phyloP scores from a whole-genome alignment of 2,797 vertebrate genomes.

The Acanthurus lineatus region DNA sequence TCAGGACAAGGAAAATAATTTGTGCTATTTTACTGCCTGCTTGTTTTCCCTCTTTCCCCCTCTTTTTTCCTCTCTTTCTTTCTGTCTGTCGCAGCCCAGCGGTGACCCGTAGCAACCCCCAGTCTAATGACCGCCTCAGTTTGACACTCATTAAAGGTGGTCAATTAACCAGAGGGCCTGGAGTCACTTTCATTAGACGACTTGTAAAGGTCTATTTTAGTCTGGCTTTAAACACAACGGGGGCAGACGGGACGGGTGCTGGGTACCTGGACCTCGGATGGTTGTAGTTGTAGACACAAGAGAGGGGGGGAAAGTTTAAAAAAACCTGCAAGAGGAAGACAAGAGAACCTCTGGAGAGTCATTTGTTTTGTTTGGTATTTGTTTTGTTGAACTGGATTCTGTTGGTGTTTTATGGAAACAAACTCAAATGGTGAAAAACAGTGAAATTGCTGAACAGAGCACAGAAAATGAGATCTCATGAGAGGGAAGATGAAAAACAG shows the following conservation, averaged over 20 bases:
- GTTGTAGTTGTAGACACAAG: slow-evolving; percentile 25
- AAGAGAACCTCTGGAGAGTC: slow-evolving; percentile 68
- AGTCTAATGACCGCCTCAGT: slow-evolving; percentile 79
- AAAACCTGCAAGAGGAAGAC: slow-evolving; percentile 31
- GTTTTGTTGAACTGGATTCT: slow-evolving; percentile 78
- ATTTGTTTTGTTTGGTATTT: slow-evolving; percentile 80
- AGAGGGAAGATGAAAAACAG: slow-evolving; percentile 83
- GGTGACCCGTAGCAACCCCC: slow-evolving; percentile 77
- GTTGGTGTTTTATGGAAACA: slow-evolving; percentile 80
- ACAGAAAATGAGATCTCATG: slow-evolving; percentile 83
- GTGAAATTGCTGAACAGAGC: slow-evolving; percentile 75
- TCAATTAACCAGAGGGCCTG: slow-evolving; percentile 80
- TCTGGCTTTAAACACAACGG: slow-evolving; percentile 70
- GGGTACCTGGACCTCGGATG: slow-evolving; percentile 46
- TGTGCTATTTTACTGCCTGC: slow-evolving; percentile 45
- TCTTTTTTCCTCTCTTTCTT: slow-evolving; percentile 37
- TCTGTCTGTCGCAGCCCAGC: slow-evolving; percentile 62
- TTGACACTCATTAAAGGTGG: slow-evolving; percentile 84
- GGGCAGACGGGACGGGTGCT: slow-evolving; percentile 42
- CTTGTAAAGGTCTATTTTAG: slow-evolving; percentile 80
- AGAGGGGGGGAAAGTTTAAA: slow-evolving; percentile 18
- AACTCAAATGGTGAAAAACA: slow-evolving; percentile 69
- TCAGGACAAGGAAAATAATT: slow-evolving; percentile 44
- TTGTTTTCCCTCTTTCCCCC: slow-evolving; percentile 29
- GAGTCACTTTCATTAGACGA: slow-evolving; percentile 78